Evolutionary conservation across 2,113 vertebrate genomes (phyloP), one percentile per base, ranked within the genome.

Genomic region (Poeciliopsis prolifica): DNA sequence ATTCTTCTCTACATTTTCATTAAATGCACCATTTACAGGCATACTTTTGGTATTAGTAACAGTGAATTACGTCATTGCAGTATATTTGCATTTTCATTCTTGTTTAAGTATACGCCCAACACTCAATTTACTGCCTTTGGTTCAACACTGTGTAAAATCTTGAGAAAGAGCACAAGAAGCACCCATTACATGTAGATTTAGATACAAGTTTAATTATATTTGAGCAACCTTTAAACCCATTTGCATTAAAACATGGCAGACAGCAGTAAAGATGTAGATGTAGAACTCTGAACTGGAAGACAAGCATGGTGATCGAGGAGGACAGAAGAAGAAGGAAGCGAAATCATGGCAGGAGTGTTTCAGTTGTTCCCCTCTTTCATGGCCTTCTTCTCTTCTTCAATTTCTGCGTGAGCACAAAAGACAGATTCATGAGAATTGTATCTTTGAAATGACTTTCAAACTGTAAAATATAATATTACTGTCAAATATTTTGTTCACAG

Each of bases 311-410:
- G 61, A 75, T 28, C 9, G 68, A 30, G 48, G 30, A 58, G 48
- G 31, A 37, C 40, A 64, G 61, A 67, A 65, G 61, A 67, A 58
- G 62, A 31, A 54, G 61, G 62, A 40, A 54, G 70, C 54, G 71
- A 65, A 70, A 65, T 42, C 72, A 51, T 67, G 66, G 10, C 28
- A 17, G 70, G 1, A 2, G 15, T 1, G 44, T 26, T 67, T 91
- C 74, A 87, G 63, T 92, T 91, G 70, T 13, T 71, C 1, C 1
- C 58, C 2, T 65, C 66, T 22, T 67, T 26, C 1, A 40, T 51
- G 2, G 30, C 66, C 70, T 93, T 94, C 91, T 96, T 97, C 89
- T 96, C 96, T 60, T 92, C 82, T 28, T 96, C 94, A 17, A 97
- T 96, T 30, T 93, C 96, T 97, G 94, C 70, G 85, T 83, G 6